phyloP scores from a whole-genome alignment of 2,888 invertebrate species.

The Eupithecia dodoneata region DNA sequence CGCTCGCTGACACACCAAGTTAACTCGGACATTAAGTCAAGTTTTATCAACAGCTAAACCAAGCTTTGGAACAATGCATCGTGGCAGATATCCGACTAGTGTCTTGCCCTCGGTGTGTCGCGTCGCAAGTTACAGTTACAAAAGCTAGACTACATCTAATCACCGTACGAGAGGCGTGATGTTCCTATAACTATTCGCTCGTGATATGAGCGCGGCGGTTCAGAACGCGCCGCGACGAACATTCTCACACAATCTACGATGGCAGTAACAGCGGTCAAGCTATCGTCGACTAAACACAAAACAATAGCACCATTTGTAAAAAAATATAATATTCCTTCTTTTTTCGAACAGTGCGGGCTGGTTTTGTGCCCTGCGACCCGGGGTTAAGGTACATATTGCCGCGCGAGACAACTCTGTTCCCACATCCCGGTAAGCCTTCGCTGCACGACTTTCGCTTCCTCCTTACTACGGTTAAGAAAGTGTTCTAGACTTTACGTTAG shows the following conservation, averaged over 20 bases:
- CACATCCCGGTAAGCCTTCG: slow-evolving; percentile 48
- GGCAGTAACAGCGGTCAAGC: slow-evolving; percentile 75
- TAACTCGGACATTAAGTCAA: not conserved
- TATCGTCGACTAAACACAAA: slow-evolving; percentile 79
- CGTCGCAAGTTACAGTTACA: slow-evolving; percentile 71
- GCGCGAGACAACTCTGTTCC: slow-evolving; percentile 20
- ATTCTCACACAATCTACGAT: slow-evolving; percentile 56
- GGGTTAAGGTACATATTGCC: slow-evolving; percentile 20
- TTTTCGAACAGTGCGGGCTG: slow-evolving; percentile 46
- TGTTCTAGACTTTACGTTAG: slow-evolving; percentile 65
- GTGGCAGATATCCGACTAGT: not conserved
- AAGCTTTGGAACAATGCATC: slow-evolving; percentile 1
- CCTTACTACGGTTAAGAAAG: slow-evolving; percentile 52
- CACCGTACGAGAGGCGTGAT: slow-evolving; percentile 52
- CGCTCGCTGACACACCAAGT: slow-evolving; percentile 16
- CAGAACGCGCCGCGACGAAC: slow-evolving; percentile 52
- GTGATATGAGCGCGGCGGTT: slow-evolving; percentile 63
- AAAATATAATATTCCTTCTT: slow-evolving; percentile 71
- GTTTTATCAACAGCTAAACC: not conserved
- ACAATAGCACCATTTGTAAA: slow-evolving; percentile 83
- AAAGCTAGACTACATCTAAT: slow-evolving; percentile 74
- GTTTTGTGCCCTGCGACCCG: slow-evolving; percentile 17
- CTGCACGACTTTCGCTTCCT: slow-evolving; percentile 50
- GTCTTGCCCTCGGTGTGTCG: slow-evolving; percentile 31
- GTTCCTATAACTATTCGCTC: slow-evolving; percentile 51